Percentiles rank a stretch among this genome's conserved stretches.
Conservation (phyloP, 1,140 invertebrate species). For the Aphaenogaster ashmeadi region DNA sequence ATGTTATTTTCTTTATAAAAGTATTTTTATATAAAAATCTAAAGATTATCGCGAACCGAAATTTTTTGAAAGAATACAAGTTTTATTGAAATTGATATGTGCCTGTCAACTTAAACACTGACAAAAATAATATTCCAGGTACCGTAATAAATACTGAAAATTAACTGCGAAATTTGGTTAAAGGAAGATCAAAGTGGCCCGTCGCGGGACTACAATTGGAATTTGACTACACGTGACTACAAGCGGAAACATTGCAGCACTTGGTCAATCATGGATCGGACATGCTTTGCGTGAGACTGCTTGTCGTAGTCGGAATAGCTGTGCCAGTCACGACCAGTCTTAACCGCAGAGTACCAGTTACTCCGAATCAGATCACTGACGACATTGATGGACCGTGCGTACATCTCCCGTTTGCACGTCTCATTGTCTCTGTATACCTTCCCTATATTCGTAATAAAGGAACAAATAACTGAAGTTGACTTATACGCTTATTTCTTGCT, state of each 20-base stretch:
- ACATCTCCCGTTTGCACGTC: slow-evolving; percentile 4
- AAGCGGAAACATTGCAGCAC: slow-evolving; percentile 79
- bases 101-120: background rate
- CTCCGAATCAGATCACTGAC: slow-evolving; percentile 89
- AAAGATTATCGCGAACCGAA: background rate
- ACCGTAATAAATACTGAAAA: background rate
- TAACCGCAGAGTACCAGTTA: slow-evolving; percentile 89
- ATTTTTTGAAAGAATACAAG: background rate
- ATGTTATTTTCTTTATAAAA: slow-evolving; percentile 6
- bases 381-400: slow-evolving; percentile 19
- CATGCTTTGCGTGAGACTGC: slow-evolving; percentile 92
- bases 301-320: slow-evolving; percentile 93
- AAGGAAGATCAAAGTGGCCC: slow-evolving; percentile 37
- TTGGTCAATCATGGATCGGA: slow-evolving; percentile 88
- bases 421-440: background rate
- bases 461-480: slow-evolving; percentile 13
- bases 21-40: background rate
- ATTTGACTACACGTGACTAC: slow-evolving; percentile 7
- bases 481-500: background rate
- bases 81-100: background rate
- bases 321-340: slow-evolving; percentile 91
- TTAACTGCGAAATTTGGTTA: background rate
- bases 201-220: slow-evolving; percentile 13
- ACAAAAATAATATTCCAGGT: slow-evolving; percentile 5
- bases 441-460: background rate